Evolutionary conservation across 2,797 vertebrate genomes (phyloP).

Genomic region (Malurus leucopterus): DNA sequence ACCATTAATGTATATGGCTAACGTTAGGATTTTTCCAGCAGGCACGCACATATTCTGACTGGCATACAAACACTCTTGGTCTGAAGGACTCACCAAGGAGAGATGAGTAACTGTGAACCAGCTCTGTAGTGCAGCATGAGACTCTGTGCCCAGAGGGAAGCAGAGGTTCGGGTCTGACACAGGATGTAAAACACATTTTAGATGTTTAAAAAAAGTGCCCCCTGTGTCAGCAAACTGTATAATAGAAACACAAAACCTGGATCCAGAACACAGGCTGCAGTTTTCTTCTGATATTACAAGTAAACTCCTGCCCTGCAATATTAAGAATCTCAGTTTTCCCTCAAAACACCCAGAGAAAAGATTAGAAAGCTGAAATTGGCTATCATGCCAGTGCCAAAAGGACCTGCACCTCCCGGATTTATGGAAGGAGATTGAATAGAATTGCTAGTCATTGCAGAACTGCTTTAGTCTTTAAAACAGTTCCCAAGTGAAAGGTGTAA

Average conservation of each 20-base stretch:
- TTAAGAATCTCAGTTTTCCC: neutral
- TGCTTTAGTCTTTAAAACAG: neutral
- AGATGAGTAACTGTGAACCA: neutral
- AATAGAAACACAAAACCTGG: neutral
- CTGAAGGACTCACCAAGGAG: neutral
- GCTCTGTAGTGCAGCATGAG: neutral
- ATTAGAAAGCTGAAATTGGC: neutral
- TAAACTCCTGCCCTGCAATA: neutral
- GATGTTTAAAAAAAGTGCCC: neutral
- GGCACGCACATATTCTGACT: neutral
- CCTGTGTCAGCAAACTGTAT: neutral
- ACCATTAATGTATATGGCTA: neutral
- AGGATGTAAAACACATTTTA: neutral
- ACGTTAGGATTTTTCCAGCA: neutral
- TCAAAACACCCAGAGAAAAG: neutral
- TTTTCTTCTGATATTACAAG: neutral
- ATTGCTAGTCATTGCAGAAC: neutral
- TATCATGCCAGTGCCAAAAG: neutral
- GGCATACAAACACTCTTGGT: neutral
- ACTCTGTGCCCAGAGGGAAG: neutral
- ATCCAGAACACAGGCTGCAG: neutral
- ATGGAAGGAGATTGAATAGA: neutral
- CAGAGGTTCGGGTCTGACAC: accelerated
- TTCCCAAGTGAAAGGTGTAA: neutral
- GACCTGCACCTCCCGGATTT: neutral